A percentile compares a stretch with the other conserved stretches of the same genome.
phyloP scores from a whole-genome alignment of 2,888 invertebrate genomes.

The Apodemia zela region DNA sequence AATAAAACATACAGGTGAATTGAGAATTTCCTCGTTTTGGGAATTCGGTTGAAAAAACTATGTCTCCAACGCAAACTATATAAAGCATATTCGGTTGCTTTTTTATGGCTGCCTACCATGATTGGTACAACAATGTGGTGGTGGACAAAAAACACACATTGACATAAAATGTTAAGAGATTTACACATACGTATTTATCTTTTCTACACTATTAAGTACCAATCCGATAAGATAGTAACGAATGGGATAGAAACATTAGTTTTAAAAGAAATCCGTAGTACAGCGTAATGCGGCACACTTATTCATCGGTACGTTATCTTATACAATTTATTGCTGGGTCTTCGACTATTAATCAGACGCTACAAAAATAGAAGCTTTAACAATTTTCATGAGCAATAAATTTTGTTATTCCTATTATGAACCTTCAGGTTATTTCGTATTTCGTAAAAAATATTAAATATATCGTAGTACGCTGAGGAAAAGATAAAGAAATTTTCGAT shows the following conservation, averaged over 20 bases:
- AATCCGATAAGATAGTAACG: not conserved
- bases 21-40: no score
- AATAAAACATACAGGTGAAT: no score
- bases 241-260: constrained; percentile 38
- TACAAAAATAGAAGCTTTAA: constrained; percentile 6
- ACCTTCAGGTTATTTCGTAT: not conserved
- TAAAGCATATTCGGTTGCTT: no score
- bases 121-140: no score
- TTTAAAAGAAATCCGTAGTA: constrained; percentile 59
- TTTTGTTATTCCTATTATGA: not conserved
- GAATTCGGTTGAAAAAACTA: no score
- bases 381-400: constrained; percentile 4
- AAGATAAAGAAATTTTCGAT: no score
- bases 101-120: no score
- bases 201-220: not conserved
- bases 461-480: not conserved
- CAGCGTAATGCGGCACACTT: constrained; percentile 61
- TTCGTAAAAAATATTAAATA: not conserved
- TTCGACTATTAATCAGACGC: constrained; percentile 48
- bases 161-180: not conserved
- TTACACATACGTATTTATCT: no score
- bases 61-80: no score
- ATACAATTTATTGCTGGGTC: constrained; percentile 54
- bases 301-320: constrained; percentile 65
- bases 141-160: not conserved